phyloP scores from a whole-genome alignment of 92 coral and sea anemone genomes.

The Porites cylindrica region DNA sequence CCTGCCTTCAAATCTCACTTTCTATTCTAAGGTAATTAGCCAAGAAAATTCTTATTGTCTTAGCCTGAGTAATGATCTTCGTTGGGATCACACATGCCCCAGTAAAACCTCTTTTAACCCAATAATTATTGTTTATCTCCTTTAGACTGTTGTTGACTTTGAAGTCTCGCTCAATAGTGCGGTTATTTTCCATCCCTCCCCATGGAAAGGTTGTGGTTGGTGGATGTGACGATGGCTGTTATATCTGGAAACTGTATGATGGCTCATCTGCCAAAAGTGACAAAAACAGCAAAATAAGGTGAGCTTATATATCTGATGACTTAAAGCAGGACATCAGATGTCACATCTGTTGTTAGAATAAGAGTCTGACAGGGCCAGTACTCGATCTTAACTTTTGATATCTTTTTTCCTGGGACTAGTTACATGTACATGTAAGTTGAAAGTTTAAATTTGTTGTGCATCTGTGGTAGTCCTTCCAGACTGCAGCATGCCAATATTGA shows the following conservation, averaged over 20 bases:
- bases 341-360: neutral
- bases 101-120: too few relatives aligned
- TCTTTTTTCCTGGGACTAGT: too few relatives aligned
- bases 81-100: too few relatives aligned
- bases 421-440: too few relatives aligned
- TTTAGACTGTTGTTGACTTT: slow-evolving; percentile 81
- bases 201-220: slow-evolving; percentile 95
- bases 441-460: too few relatives aligned
- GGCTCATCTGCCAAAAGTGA: slow-evolving; percentile 48
- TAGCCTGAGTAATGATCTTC: too few relatives aligned
- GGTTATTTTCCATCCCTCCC: slow-evolving; percentile 87
- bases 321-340: neutral
- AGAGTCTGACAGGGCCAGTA: neutral
- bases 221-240: slow-evolving; percentile 97
- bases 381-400: too few relatives aligned
- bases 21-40: too few relatives aligned
- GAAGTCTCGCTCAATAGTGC: slow-evolving; percentile 89
- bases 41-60: too few relatives aligned
- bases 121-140: neutral
- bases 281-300: slow-evolving; percentile 85
- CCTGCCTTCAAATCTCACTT: too few relatives aligned
- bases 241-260: slow-evolving; percentile 86
- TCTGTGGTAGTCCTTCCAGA: too few relatives aligned
- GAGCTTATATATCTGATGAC: neutral
- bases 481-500: too few relatives aligned